Base-by-base conservation (phyloP, 2,888 invertebrate genomes). In the Calephelis perditalis region DNA sequence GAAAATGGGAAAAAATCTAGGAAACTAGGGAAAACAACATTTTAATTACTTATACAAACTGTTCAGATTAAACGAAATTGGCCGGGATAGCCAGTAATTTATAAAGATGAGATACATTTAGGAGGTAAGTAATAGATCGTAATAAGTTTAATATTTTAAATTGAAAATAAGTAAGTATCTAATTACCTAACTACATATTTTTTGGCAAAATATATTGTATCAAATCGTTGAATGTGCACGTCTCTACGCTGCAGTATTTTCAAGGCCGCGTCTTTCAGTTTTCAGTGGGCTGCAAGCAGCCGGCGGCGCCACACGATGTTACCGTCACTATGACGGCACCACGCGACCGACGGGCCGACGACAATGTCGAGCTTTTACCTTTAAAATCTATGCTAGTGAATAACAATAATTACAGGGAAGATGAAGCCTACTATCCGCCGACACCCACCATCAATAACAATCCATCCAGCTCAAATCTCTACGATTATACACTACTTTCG, bases 311-410 rank as follows among this genome's bases (percentile, higher is more conserved):
- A 70, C 83, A 79, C 81, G 75, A 85, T 86, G 88, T 67, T 68
- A 70, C 62, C 69, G 75, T 70, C 79, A 82, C 79, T 66, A 88
- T 88, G 88, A 84, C 75, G 71, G 71, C 85, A 67, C 78, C 77
- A 78, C 84, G 84, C 74, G 84, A 83, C 63, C 71, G 75, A 60
- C 78, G 81, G 64, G 66, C 67, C 70, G 74, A 79, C 74, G 89
- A 89, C 74, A 80, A 80, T 63, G 85, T 86, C 72, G 91, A 87
- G 76, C 84, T 85, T 56, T 74, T 85, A 69, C 91, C 86, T 58
- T 76, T 86, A 26, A 91, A 90, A 72, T 89, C 86, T 63, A 91
- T 86, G 49, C 73, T 86, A 65, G 90, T 86, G 65, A 86, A 86
- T 74, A 88, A 86, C 73, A 87, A 83, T 67, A 84, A 82, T 74